Evolutionary conservation across 2,888 invertebrate genomes (phyloP).

Genomic region (Amphimallon solstitiale): DNA sequence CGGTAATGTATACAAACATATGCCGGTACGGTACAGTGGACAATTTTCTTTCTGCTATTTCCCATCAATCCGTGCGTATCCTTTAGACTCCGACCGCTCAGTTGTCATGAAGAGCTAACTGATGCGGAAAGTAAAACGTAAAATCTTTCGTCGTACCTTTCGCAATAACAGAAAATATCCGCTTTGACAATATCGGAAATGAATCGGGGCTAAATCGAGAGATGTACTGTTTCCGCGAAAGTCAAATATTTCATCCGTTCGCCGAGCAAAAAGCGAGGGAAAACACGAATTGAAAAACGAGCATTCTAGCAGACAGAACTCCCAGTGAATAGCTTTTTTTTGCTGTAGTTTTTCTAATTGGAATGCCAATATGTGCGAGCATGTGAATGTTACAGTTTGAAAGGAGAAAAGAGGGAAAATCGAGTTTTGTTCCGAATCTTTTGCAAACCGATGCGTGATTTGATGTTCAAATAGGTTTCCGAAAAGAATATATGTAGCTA

Average conservation of each 20-base stretch:
- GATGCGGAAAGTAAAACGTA: conserved; percentile 9
- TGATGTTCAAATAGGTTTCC: too few species aligned
- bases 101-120: neutral
- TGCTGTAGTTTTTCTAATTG: too few species aligned
- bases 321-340: too few species aligned
- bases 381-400: too few species aligned
- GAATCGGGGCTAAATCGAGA: neutral
- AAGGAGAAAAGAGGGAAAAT: too few species aligned
- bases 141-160: conserved; percentile 10
- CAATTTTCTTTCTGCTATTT: too few species aligned
- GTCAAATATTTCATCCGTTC: conserved; percentile 24
- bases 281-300: neutral
- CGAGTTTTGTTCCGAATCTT: too few species aligned
- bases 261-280: neutral
- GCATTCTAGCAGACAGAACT: neutral
- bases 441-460: too few species aligned
- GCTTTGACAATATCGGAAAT: conserved; percentile 17
- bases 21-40: too few species aligned
- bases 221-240: neutral
- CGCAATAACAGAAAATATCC: conserved; percentile 7
- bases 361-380: too few species aligned
- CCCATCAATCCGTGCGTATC: neutral
- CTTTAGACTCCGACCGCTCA: neutral
- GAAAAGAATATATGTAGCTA: too few species aligned
- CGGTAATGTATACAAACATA: too few species aligned